Base-by-base conservation (phyloP, 2,113 vertebrate genomes). In the Hippocampus abdominalis region DNA sequence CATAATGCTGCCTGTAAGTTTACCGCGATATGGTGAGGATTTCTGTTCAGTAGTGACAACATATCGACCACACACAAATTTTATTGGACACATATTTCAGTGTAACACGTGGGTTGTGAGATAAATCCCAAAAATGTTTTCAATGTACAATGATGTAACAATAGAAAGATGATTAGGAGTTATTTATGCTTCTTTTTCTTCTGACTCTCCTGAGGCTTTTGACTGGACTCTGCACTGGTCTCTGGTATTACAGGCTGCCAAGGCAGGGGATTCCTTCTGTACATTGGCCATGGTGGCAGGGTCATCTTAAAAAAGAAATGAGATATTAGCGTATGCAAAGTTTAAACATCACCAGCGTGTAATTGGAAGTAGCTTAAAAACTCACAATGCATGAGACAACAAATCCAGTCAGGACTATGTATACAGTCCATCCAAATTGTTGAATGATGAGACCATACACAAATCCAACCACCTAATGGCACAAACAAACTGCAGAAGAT, bases 381-480 rank as follows among this genome's bases (percentile, higher is more conserved):
- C 94, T 94, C 94, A 98, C 97, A 95, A 98, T 88, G 88, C 95
- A 98, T 0, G 96, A 98, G 62, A 98, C 75, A 27, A 92, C 91
- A 90, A 98, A 96, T 80, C 97, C 97, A 66, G 84, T 95, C 90
- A 98, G 89, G 29, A 99, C 94, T 69, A 98, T 95, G 76, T 96
- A 98, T 46, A 99, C 95, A 1, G 97, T 99, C 95, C 95, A 98
- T 7, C 94, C 95, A 79, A 99, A 99, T 89, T 99, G 96, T 83
- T 99, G 95, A 74, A 95, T 91, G 71, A 95, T 82, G 68, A 95
- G 94, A 21, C 97, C 97, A 44, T 93, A 98, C 74, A 96, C 84
- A 60, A 99, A 99, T 62, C 97, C 97, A 84, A 98, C 93, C 66
- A 94, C 82, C 97, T 99, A 82, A 0, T 4, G 76, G 80, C 62